Conservation (phyloP, 2,888 invertebrate species). For the Ichneumoninae sp. region DNA sequence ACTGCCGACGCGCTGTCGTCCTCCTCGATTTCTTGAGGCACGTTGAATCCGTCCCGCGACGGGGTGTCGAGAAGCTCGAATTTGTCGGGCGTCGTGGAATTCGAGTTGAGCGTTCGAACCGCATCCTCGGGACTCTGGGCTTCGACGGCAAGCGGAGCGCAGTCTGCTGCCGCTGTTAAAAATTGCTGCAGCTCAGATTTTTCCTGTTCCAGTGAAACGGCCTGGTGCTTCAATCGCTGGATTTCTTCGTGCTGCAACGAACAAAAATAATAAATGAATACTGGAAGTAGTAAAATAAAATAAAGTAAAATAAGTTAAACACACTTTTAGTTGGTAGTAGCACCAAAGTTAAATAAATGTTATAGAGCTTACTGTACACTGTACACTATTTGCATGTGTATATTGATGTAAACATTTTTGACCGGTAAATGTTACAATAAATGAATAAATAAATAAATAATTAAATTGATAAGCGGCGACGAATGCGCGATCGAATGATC, state of each 20-base stretch:
- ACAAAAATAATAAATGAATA: background rate
- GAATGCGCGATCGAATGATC: background rate
- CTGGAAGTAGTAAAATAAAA: background rate
- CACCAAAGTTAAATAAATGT: too few species aligned
- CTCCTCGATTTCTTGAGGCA: conserved; percentile 76
- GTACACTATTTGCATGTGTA: too few species aligned
- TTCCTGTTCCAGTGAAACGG: conserved; percentile 86
- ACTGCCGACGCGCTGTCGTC: conserved; percentile 81
- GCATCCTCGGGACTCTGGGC: conserved; percentile 70
- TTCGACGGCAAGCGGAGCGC: conserved; percentile 17
- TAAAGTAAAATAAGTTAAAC: too few species aligned
- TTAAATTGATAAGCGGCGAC: background rate
- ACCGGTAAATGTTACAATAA: background rate
- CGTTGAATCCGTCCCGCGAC: conserved; percentile 72
- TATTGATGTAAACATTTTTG: too few species aligned
- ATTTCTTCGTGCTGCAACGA: conserved; percentile 86
- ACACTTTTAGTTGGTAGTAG: too few species aligned
- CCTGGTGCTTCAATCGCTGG: conserved; percentile 86
- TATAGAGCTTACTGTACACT: too few species aligned
- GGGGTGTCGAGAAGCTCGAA: conserved; percentile 81
- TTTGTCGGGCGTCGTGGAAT: conserved; percentile 82
- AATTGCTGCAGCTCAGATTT: conserved; percentile 86
- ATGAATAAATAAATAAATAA: background rate
- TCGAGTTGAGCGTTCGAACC: conserved; percentile 78
- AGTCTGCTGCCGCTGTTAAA: conserved; percentile 54